Evolutionary conservation across 2,888 invertebrate genomes (phyloP), one percentile per base, ranked within the genome.

Genomic region (Ligdia adustata): DNA sequence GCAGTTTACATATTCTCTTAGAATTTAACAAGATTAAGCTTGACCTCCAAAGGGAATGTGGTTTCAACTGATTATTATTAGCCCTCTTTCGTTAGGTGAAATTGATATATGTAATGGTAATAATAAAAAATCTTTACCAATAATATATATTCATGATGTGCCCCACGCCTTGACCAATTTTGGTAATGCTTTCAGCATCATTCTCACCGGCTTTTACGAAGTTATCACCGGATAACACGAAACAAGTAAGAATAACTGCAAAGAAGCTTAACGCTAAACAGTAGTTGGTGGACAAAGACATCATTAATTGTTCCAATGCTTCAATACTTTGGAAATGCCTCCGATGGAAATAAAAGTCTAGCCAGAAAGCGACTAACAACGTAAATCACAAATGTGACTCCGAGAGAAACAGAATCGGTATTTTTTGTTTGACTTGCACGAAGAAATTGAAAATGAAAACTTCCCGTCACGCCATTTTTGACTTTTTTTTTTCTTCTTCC

Each of bases 141-240:
- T 97, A 97, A 65, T 95, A 91, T 80, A 97, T 95, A 84, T 95
- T 96, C 85, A 39, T 60, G 15, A 95, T 94, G 53, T 93, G 92
- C 57, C 90, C 90, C 45, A 94, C 93, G 49, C 89, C 89, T 76
- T 87, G 88, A 29, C 90, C 90, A 57, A 90, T 87, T 79, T 90
- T 90, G 42, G 82, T 71, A 62, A 88, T 79, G 59, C 88, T 81
- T 92, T 94, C 81, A 91, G 92, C 61, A 92, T 94, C 74, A 95
- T 92, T 91, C 93, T 96, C 80, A 67, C 64, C 79, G 24, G 81
- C 85, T 55, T 69, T 59, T 29, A 73, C 82, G 64, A 73, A 79
- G 58, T 75, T 80, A 67, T 78, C 71, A 49, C 70, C 57, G 45
- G 76, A 72, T 67, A 86, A 56, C 52, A 84, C 58, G 48, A 85